Evolutionary conservation across 1,140 invertebrate genomes (phyloP).

Genomic region (Trichonephila clavata): DNA sequence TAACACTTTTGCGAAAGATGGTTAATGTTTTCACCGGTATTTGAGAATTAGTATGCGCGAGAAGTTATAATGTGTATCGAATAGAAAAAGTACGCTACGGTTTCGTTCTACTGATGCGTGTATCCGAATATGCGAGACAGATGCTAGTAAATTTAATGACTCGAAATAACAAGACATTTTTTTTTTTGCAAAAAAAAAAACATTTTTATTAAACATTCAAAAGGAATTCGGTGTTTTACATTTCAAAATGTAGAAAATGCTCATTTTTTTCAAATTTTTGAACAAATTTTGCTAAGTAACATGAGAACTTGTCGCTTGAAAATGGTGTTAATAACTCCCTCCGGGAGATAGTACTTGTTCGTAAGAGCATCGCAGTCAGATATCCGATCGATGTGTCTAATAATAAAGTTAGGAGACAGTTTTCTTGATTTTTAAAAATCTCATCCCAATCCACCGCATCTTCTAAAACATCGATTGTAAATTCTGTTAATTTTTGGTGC

Average conservation of each 20-base stretch:
- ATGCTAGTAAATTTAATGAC: too few species aligned
- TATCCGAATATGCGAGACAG: too few species aligned
- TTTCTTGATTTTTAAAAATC: not conserved
- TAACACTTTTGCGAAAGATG: too few species aligned
- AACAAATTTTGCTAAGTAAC: not conserved
- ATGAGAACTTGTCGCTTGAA: not conserved
- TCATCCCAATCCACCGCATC: not conserved
- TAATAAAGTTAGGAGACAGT: not conserved
- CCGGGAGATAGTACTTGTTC: not conserved
- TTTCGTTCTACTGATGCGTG: too few species aligned
- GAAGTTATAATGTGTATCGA: too few species aligned
- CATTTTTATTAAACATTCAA: not conserved
- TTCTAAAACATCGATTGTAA: not conserved
- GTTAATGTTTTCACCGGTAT: too few species aligned
- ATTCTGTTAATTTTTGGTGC: not conserved
- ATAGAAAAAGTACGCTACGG: too few species aligned
- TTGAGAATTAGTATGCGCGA: too few species aligned
- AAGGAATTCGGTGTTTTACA: not conserved
- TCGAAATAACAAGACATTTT: too few species aligned
- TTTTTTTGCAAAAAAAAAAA: not conserved
- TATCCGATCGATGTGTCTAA: not conserved
- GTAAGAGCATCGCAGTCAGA: not conserved
- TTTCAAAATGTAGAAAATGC: not conserved
- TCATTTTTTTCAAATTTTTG: not conserved
- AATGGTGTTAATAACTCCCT: not conserved